Conservation (phyloP, 2,113 vertebrate species). For the Lota lota region DNA sequence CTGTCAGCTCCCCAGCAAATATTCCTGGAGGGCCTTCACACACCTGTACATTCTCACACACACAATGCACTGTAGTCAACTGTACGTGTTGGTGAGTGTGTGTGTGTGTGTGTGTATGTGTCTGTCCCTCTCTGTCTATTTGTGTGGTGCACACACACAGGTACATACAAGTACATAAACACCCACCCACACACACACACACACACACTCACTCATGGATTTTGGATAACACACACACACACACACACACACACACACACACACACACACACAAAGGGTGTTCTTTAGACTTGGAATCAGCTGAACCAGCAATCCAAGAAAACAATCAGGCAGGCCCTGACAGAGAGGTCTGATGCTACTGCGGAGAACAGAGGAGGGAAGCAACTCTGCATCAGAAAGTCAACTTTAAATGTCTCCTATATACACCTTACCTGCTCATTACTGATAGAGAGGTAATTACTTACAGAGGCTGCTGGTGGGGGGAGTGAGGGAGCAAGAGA, state of each 20-base stretch:
- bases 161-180: background rate
- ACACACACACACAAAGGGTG: slow-evolving; percentile 16
- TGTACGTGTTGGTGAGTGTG: background rate
- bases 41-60: background rate
- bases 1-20: slow-evolving; percentile 26
- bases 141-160: background rate
- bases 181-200: slow-evolving; percentile 4
- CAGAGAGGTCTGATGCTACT: slow-evolving; percentile 10
- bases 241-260: background rate
- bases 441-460: slow-evolving; percentile 30
- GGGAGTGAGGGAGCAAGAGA: background rate
- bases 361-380: slow-evolving; percentile 3
- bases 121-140: background rate
- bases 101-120: background rate
- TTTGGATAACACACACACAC: background rate
- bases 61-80: background rate
- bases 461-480: slow-evolving; percentile 25
- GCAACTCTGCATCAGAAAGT: slow-evolving; percentile 31
- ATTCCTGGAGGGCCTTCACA: slow-evolving; percentile 38
- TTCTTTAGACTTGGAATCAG: slow-evolving; percentile 20
- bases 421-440: slow-evolving; percentile 40
- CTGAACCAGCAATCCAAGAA: slow-evolving; percentile 51
- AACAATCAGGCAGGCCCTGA: slow-evolving; percentile 58
- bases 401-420: slow-evolving; percentile 23
- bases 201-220: background rate